Evolutionary conservation across 2,113 vertebrate species (phyloP), one percentile per base, ranked within the genome.

Genomic region (Hippocampus barbouri): DNA sequence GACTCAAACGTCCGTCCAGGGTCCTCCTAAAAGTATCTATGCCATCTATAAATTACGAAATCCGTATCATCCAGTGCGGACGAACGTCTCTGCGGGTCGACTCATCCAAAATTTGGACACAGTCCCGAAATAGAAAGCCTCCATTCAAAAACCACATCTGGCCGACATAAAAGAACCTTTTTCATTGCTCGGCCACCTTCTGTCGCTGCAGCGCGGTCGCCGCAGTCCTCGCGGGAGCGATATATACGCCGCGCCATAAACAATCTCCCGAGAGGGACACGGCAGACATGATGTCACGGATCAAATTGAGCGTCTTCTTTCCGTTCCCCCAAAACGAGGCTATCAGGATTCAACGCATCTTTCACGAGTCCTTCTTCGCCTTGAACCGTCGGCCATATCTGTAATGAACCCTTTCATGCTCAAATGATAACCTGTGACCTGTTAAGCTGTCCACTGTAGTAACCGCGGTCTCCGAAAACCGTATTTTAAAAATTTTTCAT

Each of bases 261-360:
- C 23, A 59, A 59, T 14, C 23, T 27, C 56, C 9, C 2, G 10
- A 40, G 61, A 70, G 79, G 72, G 75, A 85, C 76, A 72, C 43
- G 30, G 76, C 53, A 86, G 82, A 87, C 79, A 73, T 85, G 70
- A 85, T 80, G 79, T 87, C 76, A 86, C 81, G 23, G 23, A 57
- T 30, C 20, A 12, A 54, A 54, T 56, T 66, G 59, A 51, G 38
- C 20, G 61, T n/a, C 21, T 6, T 16, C 18, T 62, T 41, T 27
- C 27, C 27, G 27, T 27, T 27, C 27, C 56, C 11, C 23, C 11
- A 12, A 59, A 23, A 57, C 1, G 38, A 41, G 20, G 41, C 21
- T 40, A 64, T 20, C 61, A 63, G 18, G 4, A 63, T 40, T 21
- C 38, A 8, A 62, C 20, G 30, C 27, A 38, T 30, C 3, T 30